Evolutionary conservation across 2,113 vertebrate species (phyloP).

Genomic region (Chaetorhynchus papuensis): DNA sequence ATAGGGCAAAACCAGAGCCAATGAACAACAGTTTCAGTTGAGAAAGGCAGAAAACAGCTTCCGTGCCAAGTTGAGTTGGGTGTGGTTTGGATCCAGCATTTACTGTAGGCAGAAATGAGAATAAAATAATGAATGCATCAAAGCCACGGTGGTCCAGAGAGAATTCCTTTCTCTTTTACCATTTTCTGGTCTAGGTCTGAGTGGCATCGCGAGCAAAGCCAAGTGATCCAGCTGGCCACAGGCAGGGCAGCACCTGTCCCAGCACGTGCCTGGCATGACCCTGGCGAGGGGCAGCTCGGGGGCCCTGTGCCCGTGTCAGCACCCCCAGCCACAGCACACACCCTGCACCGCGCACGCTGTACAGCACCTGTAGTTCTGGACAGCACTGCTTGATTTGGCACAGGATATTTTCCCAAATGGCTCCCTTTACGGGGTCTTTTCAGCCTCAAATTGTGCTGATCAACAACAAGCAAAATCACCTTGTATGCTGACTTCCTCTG

Average conservation of each 20-base stretch:
- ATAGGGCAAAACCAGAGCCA: not conserved
- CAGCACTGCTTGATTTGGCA: not conserved
- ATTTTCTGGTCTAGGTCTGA: not conserved
- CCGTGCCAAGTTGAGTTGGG: rapidly evolving
- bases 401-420: not conserved
- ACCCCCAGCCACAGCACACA: not conserved
- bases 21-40: rapidly evolving
- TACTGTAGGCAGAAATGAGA: not conserved
- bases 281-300: not conserved
- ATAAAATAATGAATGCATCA: not conserved
- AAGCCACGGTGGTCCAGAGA: not conserved
- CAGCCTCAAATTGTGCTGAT: not conserved
- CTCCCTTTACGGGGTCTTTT: not conserved
- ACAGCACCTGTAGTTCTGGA: slow-evolving; percentile 5
- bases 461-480: not conserved
- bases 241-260: not conserved
- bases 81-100: not conserved
- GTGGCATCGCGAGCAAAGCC: rapidly evolving
- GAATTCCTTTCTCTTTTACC: not conserved
- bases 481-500: not conserved
- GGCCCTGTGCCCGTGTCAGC: not conserved
- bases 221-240: rapidly evolving
- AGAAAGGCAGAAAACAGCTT: not conserved
- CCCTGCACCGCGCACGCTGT: not conserved
- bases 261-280: not conserved